A percentile compares a stretch with the other conserved stretches of the same genome.
These are phyloP conservation scores for Podarcis muralis DNA, from an alignment of 2,113 vertebrate species.

Conservation along the genomic window DNA sequence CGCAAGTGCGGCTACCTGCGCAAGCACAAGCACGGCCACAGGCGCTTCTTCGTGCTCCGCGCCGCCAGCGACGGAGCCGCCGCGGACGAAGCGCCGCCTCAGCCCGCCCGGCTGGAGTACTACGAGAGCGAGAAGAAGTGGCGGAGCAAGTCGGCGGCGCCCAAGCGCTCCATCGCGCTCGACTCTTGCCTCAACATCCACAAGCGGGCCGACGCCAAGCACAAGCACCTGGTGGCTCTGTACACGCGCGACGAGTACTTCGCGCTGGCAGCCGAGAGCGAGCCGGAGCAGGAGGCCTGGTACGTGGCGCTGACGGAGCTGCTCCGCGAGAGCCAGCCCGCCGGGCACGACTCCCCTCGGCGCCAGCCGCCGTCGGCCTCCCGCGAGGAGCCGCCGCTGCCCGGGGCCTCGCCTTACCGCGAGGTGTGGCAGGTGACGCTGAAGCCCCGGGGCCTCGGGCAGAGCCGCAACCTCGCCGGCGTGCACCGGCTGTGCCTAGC, in stretches of 20 bases:
- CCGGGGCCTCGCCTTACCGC: slow-evolving; percentile 84
- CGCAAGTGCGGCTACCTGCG: slow-evolving; percentile 94
- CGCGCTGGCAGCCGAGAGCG: slow-evolving; percentile 93
- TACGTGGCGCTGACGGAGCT: slow-evolving; percentile 88
- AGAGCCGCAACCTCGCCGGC: slow-evolving; percentile 89
- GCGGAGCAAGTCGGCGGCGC: slow-evolving; percentile 90
- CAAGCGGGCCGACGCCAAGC: slow-evolving; percentile 95
- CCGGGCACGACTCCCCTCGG: slow-evolving; percentile 77
- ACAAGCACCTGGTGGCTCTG: slow-evolving; percentile 96
- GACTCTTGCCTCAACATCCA: slow-evolving; percentile 95
- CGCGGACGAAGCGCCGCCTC: slow-evolving; percentile 45
- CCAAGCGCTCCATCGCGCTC: slow-evolving; percentile 91
- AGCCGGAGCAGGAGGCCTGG: slow-evolving; percentile 95
- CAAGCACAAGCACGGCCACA: slow-evolving; percentile 97
- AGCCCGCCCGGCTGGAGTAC: slow-evolving; percentile 90
- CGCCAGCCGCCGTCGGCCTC: neutral
- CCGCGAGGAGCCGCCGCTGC: slow-evolving; percentile 63
- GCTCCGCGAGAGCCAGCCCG: slow-evolving; percentile 85
- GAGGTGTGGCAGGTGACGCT: slow-evolving; percentile 98
- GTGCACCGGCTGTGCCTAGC: slow-evolving; percentile 95
- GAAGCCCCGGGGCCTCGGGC: slow-evolving; percentile 93
- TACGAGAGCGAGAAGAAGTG: slow-evolving; percentile 99
- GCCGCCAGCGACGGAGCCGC: slow-evolving; percentile 71
- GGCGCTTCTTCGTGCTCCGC: slow-evolving; percentile 93
- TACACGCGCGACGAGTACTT: slow-evolving; percentile 98